Percentiles rank a stretch among this genome's conserved stretches.
These are phyloP conservation scores for Tokudaia tokunoshimensis DNA, from an alignment of 2,797 vertebrate genomes.

Conservation along the genomic window DNA sequence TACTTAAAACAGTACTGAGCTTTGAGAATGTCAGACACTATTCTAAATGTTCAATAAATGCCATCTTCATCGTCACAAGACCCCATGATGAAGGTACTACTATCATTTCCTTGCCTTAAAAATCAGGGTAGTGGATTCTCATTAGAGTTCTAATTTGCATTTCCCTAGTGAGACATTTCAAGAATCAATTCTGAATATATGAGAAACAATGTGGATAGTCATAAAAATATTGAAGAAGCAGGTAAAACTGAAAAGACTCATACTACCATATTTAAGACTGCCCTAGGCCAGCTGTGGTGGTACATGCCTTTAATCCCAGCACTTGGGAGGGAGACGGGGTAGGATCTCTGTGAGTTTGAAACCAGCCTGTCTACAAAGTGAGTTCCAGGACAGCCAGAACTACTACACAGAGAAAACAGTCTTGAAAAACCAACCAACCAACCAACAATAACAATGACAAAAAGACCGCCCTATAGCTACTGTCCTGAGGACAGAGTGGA, in stretches of 20 bases:
- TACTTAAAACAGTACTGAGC: background rate
- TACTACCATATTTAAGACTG: background rate
- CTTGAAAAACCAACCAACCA: background rate
- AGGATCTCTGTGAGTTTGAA: background rate
- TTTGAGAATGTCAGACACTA: background rate
- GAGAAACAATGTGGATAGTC: background rate
- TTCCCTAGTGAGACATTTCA: background rate
- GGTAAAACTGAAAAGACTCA: background rate
- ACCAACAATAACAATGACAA: background rate
- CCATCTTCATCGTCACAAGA: background rate
- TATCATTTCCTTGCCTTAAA: background rate
- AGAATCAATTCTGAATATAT: conserved; percentile 25
- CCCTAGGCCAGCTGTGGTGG: background rate
- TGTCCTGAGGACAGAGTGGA: background rate
- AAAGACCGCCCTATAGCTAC: background rate
- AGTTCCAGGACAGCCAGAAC: background rate
- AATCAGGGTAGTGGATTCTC: background rate
- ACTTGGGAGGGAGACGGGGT: background rate
- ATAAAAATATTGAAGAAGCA: background rate
- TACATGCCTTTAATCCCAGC: background rate
- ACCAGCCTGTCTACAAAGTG: background rate
- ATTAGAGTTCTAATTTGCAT: background rate
- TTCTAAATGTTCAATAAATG: conserved; percentile 21
- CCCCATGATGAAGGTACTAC: background rate
- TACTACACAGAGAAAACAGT: too few species aligned